phyloP scores from a whole-genome alignment of 2,113 vertebrate species.

The Dromiciops gliroides region DNA sequence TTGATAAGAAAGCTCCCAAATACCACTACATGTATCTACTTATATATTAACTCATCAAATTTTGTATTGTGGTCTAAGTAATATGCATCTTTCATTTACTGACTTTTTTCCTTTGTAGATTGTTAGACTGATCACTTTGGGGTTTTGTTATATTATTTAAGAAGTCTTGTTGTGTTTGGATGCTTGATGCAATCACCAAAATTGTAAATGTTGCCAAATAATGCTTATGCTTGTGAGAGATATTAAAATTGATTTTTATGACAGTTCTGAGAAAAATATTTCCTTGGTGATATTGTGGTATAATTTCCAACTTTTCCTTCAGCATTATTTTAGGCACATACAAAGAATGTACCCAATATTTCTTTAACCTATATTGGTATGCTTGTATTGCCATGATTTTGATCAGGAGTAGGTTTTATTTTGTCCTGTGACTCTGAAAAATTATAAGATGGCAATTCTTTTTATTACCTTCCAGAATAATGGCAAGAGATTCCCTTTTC shows the following conservation, averaged over 20 bases:
- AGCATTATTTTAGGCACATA: neutral
- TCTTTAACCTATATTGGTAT: neutral
- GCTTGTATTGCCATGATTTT: neutral
- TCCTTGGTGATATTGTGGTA: neutral
- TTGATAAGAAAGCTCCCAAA: neutral
- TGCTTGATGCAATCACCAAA: neutral
- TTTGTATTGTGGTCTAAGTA: neutral
- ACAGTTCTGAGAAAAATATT: neutral
- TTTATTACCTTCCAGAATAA: neutral
- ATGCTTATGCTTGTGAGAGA: neutral
- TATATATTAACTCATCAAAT: neutral
- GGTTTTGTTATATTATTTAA: neutral
- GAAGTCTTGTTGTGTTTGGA: neutral
- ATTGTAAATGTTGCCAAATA: neutral
- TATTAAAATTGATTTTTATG: neutral
- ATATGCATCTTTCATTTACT: neutral
- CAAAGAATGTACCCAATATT: neutral
- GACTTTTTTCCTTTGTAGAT: neutral
- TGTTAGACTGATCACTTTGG: neutral
- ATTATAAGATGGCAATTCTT: neutral
- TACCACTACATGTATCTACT: neutral
- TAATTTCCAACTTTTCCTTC: neutral
- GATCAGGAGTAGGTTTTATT: neutral
- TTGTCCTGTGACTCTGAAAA: neutral
- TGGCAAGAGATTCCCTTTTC: neutral